phyloP scores from a whole-genome alignment of 2,888 invertebrate species.

The Lamellibrachia satsuma region DNA sequence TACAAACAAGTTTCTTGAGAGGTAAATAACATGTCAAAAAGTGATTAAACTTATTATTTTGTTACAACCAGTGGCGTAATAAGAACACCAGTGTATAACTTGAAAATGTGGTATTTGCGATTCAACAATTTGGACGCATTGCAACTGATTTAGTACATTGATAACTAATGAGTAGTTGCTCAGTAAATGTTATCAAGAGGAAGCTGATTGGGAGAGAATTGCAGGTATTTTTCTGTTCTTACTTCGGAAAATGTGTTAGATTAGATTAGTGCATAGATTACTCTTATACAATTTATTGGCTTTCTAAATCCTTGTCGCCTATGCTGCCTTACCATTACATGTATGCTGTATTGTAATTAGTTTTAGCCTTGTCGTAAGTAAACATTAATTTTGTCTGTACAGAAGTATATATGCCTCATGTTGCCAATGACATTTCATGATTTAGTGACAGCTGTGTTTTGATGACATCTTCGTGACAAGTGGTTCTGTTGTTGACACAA shows the following conservation, averaged over 20 bases:
- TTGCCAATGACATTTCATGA: neutral
- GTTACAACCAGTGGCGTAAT: no score
- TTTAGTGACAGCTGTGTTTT: neutral
- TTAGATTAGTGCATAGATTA: neutral
- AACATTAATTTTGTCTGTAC: neutral
- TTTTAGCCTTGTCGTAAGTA: neutral
- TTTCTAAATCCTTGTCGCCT: neutral
- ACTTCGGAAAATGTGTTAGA: neutral
- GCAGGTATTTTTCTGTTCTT: neutral
- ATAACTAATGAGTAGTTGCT: neutral
- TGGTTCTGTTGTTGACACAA: neutral
- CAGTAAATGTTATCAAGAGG: neutral
- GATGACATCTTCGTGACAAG: neutral
- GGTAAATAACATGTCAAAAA: no score
- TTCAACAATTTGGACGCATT: neutral
- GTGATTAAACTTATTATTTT: no score
- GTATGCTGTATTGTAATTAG: neutral
- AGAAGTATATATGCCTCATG: neutral
- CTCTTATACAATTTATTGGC: neutral
- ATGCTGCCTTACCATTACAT: neutral
- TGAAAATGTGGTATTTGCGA: neutral
- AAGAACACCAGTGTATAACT: no score
- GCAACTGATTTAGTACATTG: neutral
- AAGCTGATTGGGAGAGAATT: neutral
- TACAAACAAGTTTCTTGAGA: no score